Conservation (phyloP, 2,888 invertebrate species). For the Sialis fuliginosa region DNA sequence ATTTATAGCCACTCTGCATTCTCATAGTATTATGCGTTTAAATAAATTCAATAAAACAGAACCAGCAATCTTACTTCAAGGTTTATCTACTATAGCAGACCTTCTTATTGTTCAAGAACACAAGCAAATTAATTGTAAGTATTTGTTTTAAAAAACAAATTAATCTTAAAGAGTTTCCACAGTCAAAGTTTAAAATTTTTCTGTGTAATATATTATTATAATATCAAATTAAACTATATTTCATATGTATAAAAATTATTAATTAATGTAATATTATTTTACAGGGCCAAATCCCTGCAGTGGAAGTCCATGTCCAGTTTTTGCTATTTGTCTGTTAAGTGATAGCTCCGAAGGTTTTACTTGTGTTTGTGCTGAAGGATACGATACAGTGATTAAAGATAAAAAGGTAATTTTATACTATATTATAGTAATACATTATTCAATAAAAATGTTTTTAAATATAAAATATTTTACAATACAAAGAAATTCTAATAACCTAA, state of each 20-base stretch:
- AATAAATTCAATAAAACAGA: slow-evolving; percentile 47
- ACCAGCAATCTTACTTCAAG: slow-evolving; percentile 33
- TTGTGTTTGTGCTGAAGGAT: slow-evolving; percentile 39
- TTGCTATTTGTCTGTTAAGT: slow-evolving; percentile 36
- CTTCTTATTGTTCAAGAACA: slow-evolving; percentile 48
- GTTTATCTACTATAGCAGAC: slow-evolving; percentile 39
- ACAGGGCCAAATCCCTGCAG: slow-evolving; percentile 38
- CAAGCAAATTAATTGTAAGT: slow-evolving; percentile 37
- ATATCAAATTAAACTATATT: too few species aligned
- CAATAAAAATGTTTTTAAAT: not conserved
- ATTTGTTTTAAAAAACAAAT: too few species aligned
- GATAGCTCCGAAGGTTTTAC: slow-evolving; percentile 13
- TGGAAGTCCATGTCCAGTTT: slow-evolving; percentile 36
- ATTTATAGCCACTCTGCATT: slow-evolving; percentile 44
- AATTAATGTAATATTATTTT: slow-evolving; percentile 4
- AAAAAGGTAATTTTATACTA: slow-evolving; percentile 9
- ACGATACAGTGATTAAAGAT: slow-evolving; percentile 18
- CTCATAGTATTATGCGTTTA: slow-evolving; percentile 41
- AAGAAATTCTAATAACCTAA: too few species aligned
- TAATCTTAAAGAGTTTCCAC: too few species aligned
- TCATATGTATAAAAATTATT: too few species aligned
- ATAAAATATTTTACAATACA: too few species aligned
- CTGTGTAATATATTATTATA: too few species aligned
- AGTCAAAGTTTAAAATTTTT: too few species aligned
- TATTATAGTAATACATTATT: not conserved